A percentile compares a stretch with the other conserved stretches of the same genome.
Evolutionary conservation across 2,888 invertebrate species (phyloP).

Genomic region (Hirtodrosophila cameraria): DNA sequence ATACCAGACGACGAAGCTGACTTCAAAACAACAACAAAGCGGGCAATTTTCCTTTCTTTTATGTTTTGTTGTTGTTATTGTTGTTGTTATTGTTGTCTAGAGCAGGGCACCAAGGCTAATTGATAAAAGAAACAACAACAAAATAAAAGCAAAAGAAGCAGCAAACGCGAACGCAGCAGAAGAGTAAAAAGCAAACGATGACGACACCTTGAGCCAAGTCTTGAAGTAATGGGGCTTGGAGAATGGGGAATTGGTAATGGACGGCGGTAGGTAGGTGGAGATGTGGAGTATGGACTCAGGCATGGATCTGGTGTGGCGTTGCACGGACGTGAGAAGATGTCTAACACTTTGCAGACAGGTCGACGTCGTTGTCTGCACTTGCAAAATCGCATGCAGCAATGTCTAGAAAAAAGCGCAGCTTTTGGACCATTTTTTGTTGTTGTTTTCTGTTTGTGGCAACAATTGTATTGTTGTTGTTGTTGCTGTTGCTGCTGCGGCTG

Average conservation of each 20-base stretch:
- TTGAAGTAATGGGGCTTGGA: constrained; percentile 21
- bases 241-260: constrained; percentile 10
- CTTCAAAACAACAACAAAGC: constrained; percentile 33
- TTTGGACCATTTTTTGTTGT: constrained; percentile 45
- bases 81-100: constrained; percentile 40
- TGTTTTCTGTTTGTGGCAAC: constrained; percentile 52
- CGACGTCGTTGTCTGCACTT: constrained; percentile 72
- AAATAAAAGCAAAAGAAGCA: constrained; percentile 12
- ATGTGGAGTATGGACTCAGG: constrained; percentile 9
- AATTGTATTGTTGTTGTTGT: constrained; percentile 59
- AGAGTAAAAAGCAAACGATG: constrained; percentile 47
- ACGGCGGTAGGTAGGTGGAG: not conserved
- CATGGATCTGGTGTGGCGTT: constrained; percentile 43
- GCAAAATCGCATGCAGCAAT: constrained; percentile 66
- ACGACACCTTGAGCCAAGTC: constrained; percentile 60
- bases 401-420: constrained; percentile 35
- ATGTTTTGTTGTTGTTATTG: constrained; percentile 22
- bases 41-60: constrained; percentile 61
- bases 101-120: constrained; percentile 76
- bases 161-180: constrained; percentile 14
- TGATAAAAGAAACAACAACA: constrained; percentile 60
- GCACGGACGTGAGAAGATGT: constrained; percentile 76
- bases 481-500: constrained; percentile 50
- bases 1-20: constrained; percentile 56
- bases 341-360: constrained; percentile 77